These are phyloP conservation scores for Anableps anableps DNA, from an alignment of 2,797 vertebrate species.

Conservation along the genomic window DNA sequence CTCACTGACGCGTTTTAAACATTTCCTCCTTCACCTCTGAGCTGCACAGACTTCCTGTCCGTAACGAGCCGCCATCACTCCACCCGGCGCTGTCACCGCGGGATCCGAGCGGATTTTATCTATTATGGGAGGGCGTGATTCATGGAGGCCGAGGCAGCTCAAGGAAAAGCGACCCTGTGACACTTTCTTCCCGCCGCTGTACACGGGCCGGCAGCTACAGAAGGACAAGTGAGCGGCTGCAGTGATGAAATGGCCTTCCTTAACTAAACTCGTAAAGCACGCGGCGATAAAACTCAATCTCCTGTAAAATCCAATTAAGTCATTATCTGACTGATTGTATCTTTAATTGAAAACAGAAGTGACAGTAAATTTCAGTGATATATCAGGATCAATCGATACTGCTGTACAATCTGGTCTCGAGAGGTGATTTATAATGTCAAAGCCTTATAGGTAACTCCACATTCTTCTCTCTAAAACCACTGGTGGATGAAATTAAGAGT, in stretches of 20 bases:
- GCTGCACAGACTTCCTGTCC: conserved; percentile 19
- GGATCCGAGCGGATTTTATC: conserved; percentile 70
- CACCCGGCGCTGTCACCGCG: conserved; percentile 42
- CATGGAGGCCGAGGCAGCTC: conserved; percentile 76
- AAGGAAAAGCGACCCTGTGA: conserved; percentile 82
- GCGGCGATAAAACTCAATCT: conserved; percentile 99
- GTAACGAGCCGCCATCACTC: conserved; percentile 56
- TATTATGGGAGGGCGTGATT: conserved; percentile 75
- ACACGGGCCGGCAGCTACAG: conserved; percentile 77
- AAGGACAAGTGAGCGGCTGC: conserved; percentile 82
- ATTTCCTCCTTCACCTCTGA: conserved; percentile 14
- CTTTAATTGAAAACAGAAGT: conserved; percentile 99
- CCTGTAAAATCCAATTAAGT: conserved; percentile 99
- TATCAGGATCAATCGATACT: conserved; percentile 99
- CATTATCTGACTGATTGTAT: conserved; percentile 99
- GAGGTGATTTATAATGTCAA: conserved; percentile 99
- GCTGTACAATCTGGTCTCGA: conserved; percentile 92
- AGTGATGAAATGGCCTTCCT: conserved; percentile 98
- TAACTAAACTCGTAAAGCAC: conserved; percentile 99
- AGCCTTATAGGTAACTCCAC: conserved; percentile 99
- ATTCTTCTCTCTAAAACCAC: conserved; percentile 99
- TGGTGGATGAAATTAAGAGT: conserved; percentile 99
- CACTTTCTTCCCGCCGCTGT: conserved; percentile 75
- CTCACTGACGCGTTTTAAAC: background rate
- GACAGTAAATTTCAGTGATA: conserved; percentile 99